Evolutionary conservation across 37 sponge, comb jelly and placozoan genomes (phyloP).

Genomic region (Mnemiopsis leidyi): DNA sequence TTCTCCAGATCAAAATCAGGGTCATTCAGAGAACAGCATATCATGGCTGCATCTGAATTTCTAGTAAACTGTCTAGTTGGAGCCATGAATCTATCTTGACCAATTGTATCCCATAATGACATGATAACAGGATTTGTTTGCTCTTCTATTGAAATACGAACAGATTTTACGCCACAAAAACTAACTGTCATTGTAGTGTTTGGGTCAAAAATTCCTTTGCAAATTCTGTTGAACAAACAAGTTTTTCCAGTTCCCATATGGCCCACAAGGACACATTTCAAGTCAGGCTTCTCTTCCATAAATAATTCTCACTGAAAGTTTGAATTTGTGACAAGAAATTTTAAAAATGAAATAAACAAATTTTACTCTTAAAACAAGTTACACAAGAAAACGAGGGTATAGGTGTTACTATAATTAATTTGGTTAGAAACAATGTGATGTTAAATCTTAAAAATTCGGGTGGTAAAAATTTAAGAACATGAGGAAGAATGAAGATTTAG

Average conservation of each 20-base stretch:
- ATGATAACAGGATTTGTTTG: background rate
- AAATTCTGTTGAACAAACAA: background rate
- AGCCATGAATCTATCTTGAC: background rate
- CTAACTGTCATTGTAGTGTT: background rate
- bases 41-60: constrained; percentile 28
- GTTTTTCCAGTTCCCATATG: constrained; percentile 20
- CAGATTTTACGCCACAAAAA: background rate
- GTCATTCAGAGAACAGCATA: constrained; percentile 19
- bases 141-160: background rate
- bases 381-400: too few relatives aligned
- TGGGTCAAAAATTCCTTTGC: constrained; percentile 1
- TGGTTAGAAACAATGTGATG: too few relatives aligned
- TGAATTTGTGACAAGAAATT: too few relatives aligned
- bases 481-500: too few relatives aligned
- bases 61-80: constrained; percentile 47
- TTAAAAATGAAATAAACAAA: too few relatives aligned
- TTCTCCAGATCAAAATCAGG: constrained; percentile 53
- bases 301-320: too few relatives aligned
- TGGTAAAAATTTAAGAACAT: too few relatives aligned
- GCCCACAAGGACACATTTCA: constrained; percentile 30
- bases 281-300: constrained; percentile 2
- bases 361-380: too few relatives aligned
- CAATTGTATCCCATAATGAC: constrained; percentile 32
- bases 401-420: too few relatives aligned
- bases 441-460: too few relatives aligned